Base-by-base conservation (phyloP, 2,888 invertebrate genomes). In the Carterocephalus palaemon region DNA sequence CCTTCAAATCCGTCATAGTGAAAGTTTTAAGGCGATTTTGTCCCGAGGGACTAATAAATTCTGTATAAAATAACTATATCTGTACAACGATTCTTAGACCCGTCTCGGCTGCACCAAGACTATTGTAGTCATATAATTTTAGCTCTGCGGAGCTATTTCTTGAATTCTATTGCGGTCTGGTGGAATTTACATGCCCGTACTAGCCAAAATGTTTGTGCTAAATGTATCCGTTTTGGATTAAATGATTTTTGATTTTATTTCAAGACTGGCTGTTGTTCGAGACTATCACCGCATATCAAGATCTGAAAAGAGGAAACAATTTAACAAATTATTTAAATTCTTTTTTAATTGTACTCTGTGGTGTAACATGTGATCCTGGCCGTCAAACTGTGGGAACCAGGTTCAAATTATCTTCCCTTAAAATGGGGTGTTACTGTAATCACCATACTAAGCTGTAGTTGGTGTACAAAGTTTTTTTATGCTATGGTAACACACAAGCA, bases 201-300 rank as follows among this genome's bases (percentile, higher is more conserved):
- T 43, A 24, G 49, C 46, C 51, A 23, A 24, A 40, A 17, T 48
- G 50, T 50, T 53, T 59, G 53, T 49, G 58, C 53, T 49, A 48
- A 39, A 37, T 43, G 13, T 36, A 43, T 48, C 50, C 53, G n/a
- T n/a, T n/a, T n/a, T 20, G 12, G 48, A 56, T 49, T 28, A 4
- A 28, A 28, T 28, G n/a, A n/a, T 50, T 56, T 67, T 62, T 57
- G 49, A n/a, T 57, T 46, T 57, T 39, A 56, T 41, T 43, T 45
- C 45, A 37, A 45, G 29, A 56, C 51, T 52, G 37, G 8, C 51
- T 46, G 51, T 57, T 68, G 65, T 56, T 62, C 53, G 45, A 36
- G 45, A 70, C 64, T 75, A 70, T 80, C 72, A 81, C 79, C 80
- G 82, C 85, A 84, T 84, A 64, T 81, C 84, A 85, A 83, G 83